Conservation (phyloP, 2,888 invertebrate species). For the Prosopocoilus inquinatus region DNA sequence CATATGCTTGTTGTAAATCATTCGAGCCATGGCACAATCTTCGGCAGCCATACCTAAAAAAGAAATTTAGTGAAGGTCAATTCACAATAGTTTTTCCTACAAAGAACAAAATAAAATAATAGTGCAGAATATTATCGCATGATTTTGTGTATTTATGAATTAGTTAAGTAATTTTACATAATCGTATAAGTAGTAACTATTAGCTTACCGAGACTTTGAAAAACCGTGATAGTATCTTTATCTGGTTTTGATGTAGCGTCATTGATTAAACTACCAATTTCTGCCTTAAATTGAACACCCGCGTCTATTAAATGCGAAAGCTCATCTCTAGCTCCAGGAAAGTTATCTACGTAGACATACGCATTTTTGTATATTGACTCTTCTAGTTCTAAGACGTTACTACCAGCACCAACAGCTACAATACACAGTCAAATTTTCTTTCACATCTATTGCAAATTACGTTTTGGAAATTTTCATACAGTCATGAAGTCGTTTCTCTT, state of each 20-base stretch:
- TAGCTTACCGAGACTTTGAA: slow-evolving; percentile 61
- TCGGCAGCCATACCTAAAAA: slow-evolving; percentile 60
- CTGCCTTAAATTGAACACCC: slow-evolving; percentile 54
- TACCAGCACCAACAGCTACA: slow-evolving; percentile 60
- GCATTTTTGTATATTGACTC: slow-evolving; percentile 53
- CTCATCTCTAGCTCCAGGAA: slow-evolving; percentile 55
- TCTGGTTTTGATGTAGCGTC: slow-evolving; percentile 40
- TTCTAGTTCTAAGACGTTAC: slow-evolving; percentile 52
- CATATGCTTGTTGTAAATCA: slow-evolving; percentile 47
- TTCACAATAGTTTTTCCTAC: no score
- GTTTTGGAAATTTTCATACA: no score
- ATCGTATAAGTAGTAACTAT: no score
- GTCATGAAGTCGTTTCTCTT: slow-evolving; percentile 22
- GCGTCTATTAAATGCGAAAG: slow-evolving; percentile 52
- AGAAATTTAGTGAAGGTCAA: no score
- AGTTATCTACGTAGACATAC: slow-evolving; percentile 57
- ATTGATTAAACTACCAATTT: slow-evolving; percentile 57
- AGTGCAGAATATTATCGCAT: no score
- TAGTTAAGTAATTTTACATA: background rate
- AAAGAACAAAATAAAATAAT: no score
- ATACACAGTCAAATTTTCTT: slow-evolving; percentile 7
- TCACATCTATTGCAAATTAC: no score
- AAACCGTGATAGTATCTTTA: slow-evolving; percentile 53
- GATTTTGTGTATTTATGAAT: no score
- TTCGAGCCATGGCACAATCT: slow-evolving; percentile 59